A percentile compares a stretch with the other conserved stretches of the same genome.
phyloP scores from a whole-genome alignment of 2,797 vertebrate genomes.

The Lepilemur septentrionalis region DNA sequence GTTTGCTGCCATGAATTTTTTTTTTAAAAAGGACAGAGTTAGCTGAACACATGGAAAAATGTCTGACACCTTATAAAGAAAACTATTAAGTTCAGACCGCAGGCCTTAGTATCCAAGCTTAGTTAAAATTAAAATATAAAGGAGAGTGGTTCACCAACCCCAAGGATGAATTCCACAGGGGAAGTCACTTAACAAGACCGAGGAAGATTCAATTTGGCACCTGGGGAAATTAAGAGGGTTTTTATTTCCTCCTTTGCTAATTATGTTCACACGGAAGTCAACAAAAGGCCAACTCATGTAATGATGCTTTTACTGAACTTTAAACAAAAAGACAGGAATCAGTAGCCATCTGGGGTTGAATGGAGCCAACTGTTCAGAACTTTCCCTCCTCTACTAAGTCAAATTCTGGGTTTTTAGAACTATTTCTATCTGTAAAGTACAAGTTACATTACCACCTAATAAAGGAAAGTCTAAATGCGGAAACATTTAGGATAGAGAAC shows the following conservation, averaged over 20 bases:
- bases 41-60: background rate
- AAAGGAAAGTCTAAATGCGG: background rate
- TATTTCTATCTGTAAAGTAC: background rate
- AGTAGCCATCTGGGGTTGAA: background rate
- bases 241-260: conserved; percentile 26
- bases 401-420: conserved; percentile 33
- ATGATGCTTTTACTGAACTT: conserved; percentile 25
- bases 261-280: conserved; percentile 49
- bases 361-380: background rate
- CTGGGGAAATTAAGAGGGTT: conserved; percentile 64
- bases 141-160: background rate
- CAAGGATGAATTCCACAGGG: conserved; percentile 29
- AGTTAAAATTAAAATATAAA: conserved; percentile 9
- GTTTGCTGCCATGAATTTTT: background rate
- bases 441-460: background rate
- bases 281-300: background rate
- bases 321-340: conserved; percentile 14
- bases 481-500: background rate
- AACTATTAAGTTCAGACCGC: background rate
- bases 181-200: conserved; percentile 35
- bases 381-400: background rate
- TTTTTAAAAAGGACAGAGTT: background rate
- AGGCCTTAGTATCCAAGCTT: background rate
- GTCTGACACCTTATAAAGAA: background rate
- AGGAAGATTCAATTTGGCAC: conserved; percentile 19